Base-by-base conservation (phyloP, 2,113 vertebrate genomes). In the Numida meleagris region DNA sequence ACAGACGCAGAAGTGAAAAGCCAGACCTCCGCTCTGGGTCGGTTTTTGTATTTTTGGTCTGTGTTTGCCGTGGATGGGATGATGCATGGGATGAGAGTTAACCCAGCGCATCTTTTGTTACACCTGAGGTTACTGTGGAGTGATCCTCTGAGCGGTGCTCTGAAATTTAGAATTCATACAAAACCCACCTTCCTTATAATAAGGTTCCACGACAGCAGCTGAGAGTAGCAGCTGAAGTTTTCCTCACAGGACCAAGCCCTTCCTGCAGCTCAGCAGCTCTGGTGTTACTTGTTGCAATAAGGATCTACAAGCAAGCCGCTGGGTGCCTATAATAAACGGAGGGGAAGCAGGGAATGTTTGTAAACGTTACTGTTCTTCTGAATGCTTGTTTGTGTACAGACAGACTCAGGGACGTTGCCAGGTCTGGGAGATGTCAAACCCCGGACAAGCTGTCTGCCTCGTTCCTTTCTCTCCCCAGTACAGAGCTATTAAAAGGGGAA, bases 361-460 rank as follows among this genome's bases (percentile, higher is more conserved):
- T 86, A 86, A 75, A 82, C 67, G 88, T 71, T 92, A 81, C 71
- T 86, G 48, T 72, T 90, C n/a, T 42, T 48, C 77, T 77, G 5
- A 74, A 67, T 59, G 73, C 70, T 86, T 84, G 83, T 50, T 92
- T 86, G 33, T 34, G 2, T 21, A 38, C 29, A 46, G 76, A 67
- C 33, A 50, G 70, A 29, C 66, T 86, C 36, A 43, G 80, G 77
- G 70, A 82, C 15, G 1, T 31, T 78, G 83, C 68, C 73, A 81
- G 3, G 0, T 80, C 70, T 78, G 86, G 65, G 75, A 92, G 57
- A 29, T 95, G 84, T 89, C 48, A 71, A 90, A 82, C n/a, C 50
- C 72, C 68, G 34, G 62, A 12, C 59, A 33, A 90, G 74, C 89
- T 55, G 23, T 1, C 6, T 72, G 48, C 58, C 50, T 88, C 3